A percentile compares a stretch with the other conserved stretches of the same genome.
Evolutionary conservation across 2,797 vertebrate species (phyloP).

Genomic region (Acestrorhynchus altus): DNA sequence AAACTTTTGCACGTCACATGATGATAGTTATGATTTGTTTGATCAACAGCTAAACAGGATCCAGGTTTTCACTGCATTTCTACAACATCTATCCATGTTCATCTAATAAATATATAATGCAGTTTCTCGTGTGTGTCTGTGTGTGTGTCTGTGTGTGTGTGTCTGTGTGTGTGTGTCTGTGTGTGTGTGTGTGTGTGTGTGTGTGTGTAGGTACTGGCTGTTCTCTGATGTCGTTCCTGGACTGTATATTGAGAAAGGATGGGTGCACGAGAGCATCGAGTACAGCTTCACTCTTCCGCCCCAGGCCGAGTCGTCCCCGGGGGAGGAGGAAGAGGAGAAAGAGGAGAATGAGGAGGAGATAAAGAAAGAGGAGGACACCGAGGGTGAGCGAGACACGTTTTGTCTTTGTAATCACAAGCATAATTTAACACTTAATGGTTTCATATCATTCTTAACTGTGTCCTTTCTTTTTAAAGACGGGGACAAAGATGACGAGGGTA

Average conservation of each 20-base stretch:
- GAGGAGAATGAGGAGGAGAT: constrained; percentile 41
- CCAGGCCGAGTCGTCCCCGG: constrained; percentile 69
- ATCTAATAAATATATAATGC: too few species aligned
- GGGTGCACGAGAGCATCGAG: constrained; percentile 93
- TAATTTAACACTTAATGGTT: too few species aligned
- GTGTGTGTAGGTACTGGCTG: constrained; percentile 89
- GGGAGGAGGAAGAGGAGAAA: constrained; percentile 63
- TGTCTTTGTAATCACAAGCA: too few species aligned
- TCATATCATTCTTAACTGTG: not conserved
- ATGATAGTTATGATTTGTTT: too few species aligned
- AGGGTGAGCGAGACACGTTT: too few species aligned
- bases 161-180: too few species aligned
- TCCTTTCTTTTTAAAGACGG: constrained; percentile 72
- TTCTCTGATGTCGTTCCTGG: constrained; percentile 97
- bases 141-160: too few species aligned
- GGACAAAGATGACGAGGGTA: constrained; percentile 81
- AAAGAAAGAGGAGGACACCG: constrained; percentile 67
- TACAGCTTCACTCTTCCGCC: constrained; percentile 86
- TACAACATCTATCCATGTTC: too few species aligned
- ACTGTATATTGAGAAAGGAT: constrained; percentile 96
- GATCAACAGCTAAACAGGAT: too few species aligned
- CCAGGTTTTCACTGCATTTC: too few species aligned
- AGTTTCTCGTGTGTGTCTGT: too few species aligned
- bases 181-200: not conserved
- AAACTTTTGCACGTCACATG: too few species aligned